These are phyloP conservation scores for Pseudochromis fuscus DNA, from an alignment of 2,797 vertebrate species.

Conservation along the genomic window DNA sequence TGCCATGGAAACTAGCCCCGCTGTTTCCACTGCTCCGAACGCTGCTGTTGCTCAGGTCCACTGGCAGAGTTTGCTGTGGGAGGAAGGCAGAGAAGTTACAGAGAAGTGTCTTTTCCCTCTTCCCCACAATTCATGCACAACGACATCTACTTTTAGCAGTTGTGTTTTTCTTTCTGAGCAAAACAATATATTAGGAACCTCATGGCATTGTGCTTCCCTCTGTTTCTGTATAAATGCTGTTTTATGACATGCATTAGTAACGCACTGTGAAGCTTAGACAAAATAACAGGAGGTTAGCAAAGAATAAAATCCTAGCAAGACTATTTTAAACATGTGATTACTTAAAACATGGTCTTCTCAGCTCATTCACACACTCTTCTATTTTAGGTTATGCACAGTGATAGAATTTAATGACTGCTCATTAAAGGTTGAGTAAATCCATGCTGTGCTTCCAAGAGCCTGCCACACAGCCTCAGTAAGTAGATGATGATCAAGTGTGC, in stretches of 20 bases:
- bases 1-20: conserved; percentile 90
- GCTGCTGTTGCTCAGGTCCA: conserved; percentile 95
- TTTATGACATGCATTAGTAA: background rate
- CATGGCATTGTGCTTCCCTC: background rate
- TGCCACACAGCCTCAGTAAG: too few relatives aligned
- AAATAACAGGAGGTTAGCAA: background rate
- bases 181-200: background rate
- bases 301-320: conserved; percentile 4
- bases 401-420: conserved; percentile 6
- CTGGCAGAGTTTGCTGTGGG: conserved; percentile 93
- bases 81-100: conserved; percentile 24
- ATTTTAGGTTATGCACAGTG: conserved; percentile 27
- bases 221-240: conserved; percentile 1
- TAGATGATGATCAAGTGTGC: too few relatives aligned
- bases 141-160: background rate
- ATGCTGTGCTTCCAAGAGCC: background rate
- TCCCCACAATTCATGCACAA: background rate
- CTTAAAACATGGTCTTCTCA: conserved; percentile 26
- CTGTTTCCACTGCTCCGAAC: conserved; percentile 89
- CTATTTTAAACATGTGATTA: conserved; percentile 23
- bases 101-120: background rate
- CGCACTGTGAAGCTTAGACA: background rate
- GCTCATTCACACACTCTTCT: conserved; percentile 8
- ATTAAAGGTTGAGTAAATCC: conserved; percentile 6
- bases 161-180: background rate